Evolutionary conservation across 1,140 invertebrate species (phyloP).

Genomic region (Heterodera carotae): DNA sequence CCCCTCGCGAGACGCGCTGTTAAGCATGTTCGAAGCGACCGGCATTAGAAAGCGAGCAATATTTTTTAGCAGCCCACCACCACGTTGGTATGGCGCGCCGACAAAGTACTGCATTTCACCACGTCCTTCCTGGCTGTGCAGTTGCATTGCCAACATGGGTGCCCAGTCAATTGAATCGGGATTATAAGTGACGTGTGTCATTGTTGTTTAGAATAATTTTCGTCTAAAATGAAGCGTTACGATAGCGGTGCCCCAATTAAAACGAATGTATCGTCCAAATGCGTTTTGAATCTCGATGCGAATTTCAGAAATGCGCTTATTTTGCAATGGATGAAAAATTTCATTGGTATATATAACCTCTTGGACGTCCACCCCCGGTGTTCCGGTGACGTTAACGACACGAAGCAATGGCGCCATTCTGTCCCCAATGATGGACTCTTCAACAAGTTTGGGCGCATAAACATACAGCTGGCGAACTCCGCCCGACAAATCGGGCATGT

Average conservation of each 20-base stretch:
- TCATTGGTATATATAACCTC: too few species aligned
- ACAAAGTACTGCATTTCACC: constrained; percentile 9
- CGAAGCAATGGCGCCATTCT: constrained; percentile 9
- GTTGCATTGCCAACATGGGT: background rate
- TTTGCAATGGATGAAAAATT: too few species aligned
- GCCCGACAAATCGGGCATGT: constrained; percentile 19
- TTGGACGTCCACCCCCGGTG: background rate
- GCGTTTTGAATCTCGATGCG: constrained; percentile 19
- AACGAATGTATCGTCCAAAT: background rate
- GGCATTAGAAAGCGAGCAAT: constrained; percentile 16
- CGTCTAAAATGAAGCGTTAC: constrained; percentile 19
- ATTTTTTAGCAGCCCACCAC: background rate
- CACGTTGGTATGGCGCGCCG: constrained; percentile 4
- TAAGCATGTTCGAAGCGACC: constrained; percentile 1
- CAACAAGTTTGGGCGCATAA: constrained; percentile 12
- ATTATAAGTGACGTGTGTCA: constrained; percentile 2
- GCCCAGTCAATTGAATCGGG: constrained; percentile 11
- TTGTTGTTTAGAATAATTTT: constrained; percentile 20
- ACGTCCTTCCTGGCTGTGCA: background rate
- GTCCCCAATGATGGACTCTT: background rate
- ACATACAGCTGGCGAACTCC: constrained; percentile 6
- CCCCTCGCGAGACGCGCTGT: background rate
- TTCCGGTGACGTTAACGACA: constrained; percentile 15
- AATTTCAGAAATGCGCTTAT: too few species aligned
- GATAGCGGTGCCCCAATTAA: constrained; percentile 9